Base-by-base conservation (phyloP, 2,888 invertebrate species). In the Zygaena filipendulae region DNA sequence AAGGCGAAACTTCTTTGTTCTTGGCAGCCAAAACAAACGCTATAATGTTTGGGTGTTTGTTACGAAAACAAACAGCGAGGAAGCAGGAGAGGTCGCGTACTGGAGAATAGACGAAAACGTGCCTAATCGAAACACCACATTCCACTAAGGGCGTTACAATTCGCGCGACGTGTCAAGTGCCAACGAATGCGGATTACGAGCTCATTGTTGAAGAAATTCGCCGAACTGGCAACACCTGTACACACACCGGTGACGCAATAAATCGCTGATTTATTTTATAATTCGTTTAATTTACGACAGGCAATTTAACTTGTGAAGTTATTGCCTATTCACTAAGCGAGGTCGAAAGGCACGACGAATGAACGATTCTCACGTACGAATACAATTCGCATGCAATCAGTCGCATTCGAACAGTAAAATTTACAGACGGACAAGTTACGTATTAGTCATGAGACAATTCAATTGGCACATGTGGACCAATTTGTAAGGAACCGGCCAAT, bases 1-100 rank as follows among this genome's bases (percentile, higher is more conserved):
- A 62, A 58, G 59, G 45, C 51, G 51, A 52, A 62, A 59, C 52
- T 53, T 62, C 71, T 71, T 75, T 75, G 74, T 77, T 74, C 68
- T 63, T 47, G 41, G 50, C 53, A 71, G 74, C 66, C 75, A 74
- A 75, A 77, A 75, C 74, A 74, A 63, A 63, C 59, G 53, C 43
- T n/a, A n/a, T n/a, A 43, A 45, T 64, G 70, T 71, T 70, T 67
- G 61, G 60, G 59, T 57, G 55, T 62, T 68, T 56, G 60, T 56
- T 67, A 61, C 61, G 64, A 72, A 70, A 74, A 70, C 69, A 74
- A 70, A 66, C 62, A 60, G 48, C 47, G 51, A 52, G 22, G 29
- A 40, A 39, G n/a, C 34, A 36, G 38, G 34, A 21, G 33, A 36
- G 34, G 32, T 21, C 21, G 27, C 33, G 20, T 26, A 27, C 14